A percentile compares a stretch with the other conserved stretches of the same genome.
Evolutionary conservation across 1,140 invertebrate species (phyloP).

Genomic region (Sweltsa coloradensis): DNA sequence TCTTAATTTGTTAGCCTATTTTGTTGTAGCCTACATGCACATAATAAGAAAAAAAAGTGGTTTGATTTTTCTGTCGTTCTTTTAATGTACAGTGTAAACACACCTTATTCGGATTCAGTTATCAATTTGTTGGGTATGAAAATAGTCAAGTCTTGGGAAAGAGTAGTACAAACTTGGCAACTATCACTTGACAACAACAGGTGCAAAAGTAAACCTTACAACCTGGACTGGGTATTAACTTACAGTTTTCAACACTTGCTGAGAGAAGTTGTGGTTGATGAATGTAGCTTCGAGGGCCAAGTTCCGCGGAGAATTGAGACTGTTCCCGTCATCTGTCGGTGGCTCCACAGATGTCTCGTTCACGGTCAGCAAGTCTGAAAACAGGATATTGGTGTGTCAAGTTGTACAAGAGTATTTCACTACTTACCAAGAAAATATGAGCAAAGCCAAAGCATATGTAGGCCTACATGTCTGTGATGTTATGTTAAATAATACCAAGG

Average conservation of each 20-base stretch:
- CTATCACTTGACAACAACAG: background rate
- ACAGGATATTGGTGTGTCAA: no score
- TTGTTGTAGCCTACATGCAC: no score
- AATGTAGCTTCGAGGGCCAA: constrained; percentile 96
- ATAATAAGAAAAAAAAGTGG: no score
- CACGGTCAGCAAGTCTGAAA: constrained; percentile 80
- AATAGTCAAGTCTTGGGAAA: background rate
- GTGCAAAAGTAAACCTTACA: background rate
- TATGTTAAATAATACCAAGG: no score
- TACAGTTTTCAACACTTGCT: constrained; percentile 73
- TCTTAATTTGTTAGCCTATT: no score
- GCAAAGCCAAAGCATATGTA: no score
- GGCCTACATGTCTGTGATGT: no score
- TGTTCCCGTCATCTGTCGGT: constrained; percentile 88
- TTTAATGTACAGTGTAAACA: no score
- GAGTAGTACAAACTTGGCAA: background rate
- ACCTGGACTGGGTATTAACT: constrained; percentile 8
- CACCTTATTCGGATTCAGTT: no score
- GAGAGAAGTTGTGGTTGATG: constrained; percentile 99
- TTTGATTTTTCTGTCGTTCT: no score
- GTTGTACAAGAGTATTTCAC: constrained; percentile 2
- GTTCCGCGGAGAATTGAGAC: constrained; percentile 90
- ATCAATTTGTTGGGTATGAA: no score
- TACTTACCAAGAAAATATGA: no score
- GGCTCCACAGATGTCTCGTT: constrained; percentile 98